phyloP scores from a whole-genome alignment of 1,140 invertebrate genomes.

The Pseudomyrmex pallidus region DNA sequence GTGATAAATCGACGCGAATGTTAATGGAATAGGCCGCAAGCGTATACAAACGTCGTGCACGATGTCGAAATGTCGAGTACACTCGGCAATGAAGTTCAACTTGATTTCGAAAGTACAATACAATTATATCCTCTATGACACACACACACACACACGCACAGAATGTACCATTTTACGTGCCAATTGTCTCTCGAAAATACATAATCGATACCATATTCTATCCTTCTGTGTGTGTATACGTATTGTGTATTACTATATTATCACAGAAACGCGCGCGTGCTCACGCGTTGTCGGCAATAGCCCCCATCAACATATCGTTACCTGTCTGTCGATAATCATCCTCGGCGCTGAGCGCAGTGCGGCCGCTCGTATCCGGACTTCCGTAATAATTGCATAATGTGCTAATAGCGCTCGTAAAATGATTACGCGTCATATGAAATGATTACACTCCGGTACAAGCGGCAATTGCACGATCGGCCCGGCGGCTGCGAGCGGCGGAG shows the following conservation, averaged over 20 bases:
- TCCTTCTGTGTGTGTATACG: not conserved
- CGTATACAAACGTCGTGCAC: slow-evolving; percentile 23
- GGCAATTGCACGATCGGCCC: slow-evolving; percentile 36
- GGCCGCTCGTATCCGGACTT: slow-evolving; percentile 50
- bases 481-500: not conserved
- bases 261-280: not conserved
- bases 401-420: slow-evolving; percentile 60
- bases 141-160: too few relatives aligned
- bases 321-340: slow-evolving; percentile 58
- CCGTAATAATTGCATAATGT: slow-evolving; percentile 60
- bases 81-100: slow-evolving; percentile 33
- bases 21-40: slow-evolving; percentile 33
- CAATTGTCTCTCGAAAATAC: slow-evolving; percentile 53
- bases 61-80: slow-evolving; percentile 18
- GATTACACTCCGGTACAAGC: slow-evolving; percentile 27
- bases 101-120: slow-evolving; percentile 50
- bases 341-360: slow-evolving; percentile 20
- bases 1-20: slow-evolving; percentile 41
- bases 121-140: not conserved
- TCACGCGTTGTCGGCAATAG: slow-evolving; percentile 25
- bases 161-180: not conserved
- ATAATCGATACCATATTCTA: slow-evolving; percentile 1
- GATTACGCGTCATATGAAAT: slow-evolving; percentile 57
- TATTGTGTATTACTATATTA: slow-evolving; percentile 26
- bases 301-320: slow-evolving; percentile 56